These are phyloP conservation scores for Amblyopsis rosae DNA, from an alignment of 2,113 vertebrate species.

Conservation along the genomic window DNA sequence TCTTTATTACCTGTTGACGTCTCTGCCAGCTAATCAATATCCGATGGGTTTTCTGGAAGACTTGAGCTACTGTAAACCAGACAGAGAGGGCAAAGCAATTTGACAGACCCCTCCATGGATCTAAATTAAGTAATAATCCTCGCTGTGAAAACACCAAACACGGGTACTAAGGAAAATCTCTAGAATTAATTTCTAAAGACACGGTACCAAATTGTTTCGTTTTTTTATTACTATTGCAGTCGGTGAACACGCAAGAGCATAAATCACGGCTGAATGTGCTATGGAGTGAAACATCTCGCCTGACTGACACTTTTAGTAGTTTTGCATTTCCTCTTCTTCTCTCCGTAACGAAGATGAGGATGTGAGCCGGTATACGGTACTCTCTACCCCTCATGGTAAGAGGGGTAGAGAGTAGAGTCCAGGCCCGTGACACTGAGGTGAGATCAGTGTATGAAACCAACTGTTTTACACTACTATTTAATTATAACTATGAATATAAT, in stretches of 20 bases:
- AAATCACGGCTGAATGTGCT: constrained; percentile 41
- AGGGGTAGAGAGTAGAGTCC: too few relatives aligned
- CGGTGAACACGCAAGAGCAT: constrained; percentile 44
- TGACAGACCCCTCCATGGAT: constrained; percentile 35
- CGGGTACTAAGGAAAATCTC: constrained; percentile 55
- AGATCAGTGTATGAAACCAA: too few relatives aligned
- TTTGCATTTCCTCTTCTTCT: constrained; percentile 14
- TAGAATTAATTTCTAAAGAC: constrained; percentile 59
- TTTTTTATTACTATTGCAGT: constrained; percentile 35
- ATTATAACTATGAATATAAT: too few relatives aligned
- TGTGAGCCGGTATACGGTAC: too few relatives aligned
- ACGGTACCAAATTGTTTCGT: constrained; percentile 48
- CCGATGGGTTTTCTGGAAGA: constrained; percentile 1
- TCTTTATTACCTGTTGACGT: constrained; percentile 26
- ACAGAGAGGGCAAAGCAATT: constrained; percentile 24
- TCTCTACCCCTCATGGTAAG: too few relatives aligned
- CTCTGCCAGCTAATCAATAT: constrained; percentile 35
- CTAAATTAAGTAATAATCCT: constrained; percentile 62
- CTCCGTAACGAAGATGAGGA: too few relatives aligned
- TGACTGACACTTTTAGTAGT: constrained; percentile 26
- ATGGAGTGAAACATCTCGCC: constrained; percentile 11
- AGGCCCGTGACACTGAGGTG: too few relatives aligned
- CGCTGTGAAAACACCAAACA: constrained; percentile 38
- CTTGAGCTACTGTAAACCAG: constrained; percentile 5
- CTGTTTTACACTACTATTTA: too few relatives aligned